Conservation (phyloP, 2,113 vertebrate genomes). For the Callipepla squamata region DNA sequence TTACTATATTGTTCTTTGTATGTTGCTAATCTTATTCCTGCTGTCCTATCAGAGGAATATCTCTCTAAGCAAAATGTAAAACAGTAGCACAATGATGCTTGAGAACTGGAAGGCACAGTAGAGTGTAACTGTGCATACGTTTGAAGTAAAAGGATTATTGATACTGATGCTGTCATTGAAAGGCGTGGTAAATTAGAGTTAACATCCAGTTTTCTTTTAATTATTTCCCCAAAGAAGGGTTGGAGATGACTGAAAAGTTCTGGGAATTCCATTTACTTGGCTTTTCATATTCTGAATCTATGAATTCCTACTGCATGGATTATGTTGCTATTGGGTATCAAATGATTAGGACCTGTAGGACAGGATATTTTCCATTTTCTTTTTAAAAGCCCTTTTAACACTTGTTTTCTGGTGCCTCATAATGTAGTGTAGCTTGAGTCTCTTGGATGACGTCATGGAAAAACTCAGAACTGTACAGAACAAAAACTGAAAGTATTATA, state of each 20-base stretch:
- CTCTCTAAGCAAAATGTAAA: fast-evolving
- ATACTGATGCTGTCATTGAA: not conserved
- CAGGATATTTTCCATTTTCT: not conserved
- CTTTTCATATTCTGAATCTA: not conserved
- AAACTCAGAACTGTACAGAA: not conserved
- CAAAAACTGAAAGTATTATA: not conserved
- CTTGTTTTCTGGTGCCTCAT: not conserved
- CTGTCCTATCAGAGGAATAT: not conserved
- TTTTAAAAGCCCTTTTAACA: not conserved
- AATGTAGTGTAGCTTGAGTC: not conserved
- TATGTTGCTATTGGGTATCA: not conserved
- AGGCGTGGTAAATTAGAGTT: not conserved
- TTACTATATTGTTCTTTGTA: not conserved
- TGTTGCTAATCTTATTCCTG: not conserved
- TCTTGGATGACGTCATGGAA: not conserved
- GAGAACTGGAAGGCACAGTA: not conserved
- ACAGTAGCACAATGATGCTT: fast-evolving
- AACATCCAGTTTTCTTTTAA: not conserved
- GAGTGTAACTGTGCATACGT: not conserved
- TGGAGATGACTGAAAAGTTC: not conserved
- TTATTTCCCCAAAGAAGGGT: not conserved
- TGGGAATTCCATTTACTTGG: not conserved
- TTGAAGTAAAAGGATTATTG: not conserved
- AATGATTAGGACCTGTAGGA: not conserved
- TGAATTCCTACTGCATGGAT: fast-evolving